These are phyloP conservation scores for Diadophis punctatus DNA, from an alignment of 2,113 vertebrate genomes.

Conservation along the genomic window DNA sequence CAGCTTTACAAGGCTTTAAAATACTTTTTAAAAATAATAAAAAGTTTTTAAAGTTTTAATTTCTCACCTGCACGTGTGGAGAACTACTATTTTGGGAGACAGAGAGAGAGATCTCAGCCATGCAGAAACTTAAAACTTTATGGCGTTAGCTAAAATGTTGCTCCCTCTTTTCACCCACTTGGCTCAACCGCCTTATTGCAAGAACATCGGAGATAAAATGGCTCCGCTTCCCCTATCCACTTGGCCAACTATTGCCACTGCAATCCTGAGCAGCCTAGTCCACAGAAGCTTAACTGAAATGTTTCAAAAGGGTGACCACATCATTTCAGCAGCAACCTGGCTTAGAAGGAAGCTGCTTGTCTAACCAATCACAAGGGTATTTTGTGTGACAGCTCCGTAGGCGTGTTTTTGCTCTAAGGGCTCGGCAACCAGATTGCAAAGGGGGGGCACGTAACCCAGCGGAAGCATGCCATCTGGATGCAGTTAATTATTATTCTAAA, in stretches of 20 bases:
- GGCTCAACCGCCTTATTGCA: background rate
- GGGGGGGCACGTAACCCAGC: background rate
- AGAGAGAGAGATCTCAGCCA: background rate
- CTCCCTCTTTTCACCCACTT: background rate
- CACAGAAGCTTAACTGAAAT: background rate
- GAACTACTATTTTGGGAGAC: background rate
- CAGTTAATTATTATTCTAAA: constrained; percentile 4
- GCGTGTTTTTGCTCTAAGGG: background rate
- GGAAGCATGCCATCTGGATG: constrained; percentile 4
- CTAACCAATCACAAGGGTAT: background rate
- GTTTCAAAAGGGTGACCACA: background rate
- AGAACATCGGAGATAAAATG: background rate
- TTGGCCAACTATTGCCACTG: background rate
- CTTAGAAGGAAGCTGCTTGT: background rate
- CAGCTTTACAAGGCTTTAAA: background rate
- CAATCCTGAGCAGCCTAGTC: background rate
- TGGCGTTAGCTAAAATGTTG: background rate
- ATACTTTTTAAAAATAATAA: background rate
- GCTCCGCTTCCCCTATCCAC: too few species aligned
- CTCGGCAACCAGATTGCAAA: background rate
- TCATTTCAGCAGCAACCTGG: background rate
- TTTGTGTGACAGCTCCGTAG: background rate
- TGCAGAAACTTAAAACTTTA: background rate
- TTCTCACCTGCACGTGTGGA: background rate
- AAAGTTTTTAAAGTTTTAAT: background rate